Conservation (phyloP, 2,113 vertebrate species). For the Danio rerio region DNA sequence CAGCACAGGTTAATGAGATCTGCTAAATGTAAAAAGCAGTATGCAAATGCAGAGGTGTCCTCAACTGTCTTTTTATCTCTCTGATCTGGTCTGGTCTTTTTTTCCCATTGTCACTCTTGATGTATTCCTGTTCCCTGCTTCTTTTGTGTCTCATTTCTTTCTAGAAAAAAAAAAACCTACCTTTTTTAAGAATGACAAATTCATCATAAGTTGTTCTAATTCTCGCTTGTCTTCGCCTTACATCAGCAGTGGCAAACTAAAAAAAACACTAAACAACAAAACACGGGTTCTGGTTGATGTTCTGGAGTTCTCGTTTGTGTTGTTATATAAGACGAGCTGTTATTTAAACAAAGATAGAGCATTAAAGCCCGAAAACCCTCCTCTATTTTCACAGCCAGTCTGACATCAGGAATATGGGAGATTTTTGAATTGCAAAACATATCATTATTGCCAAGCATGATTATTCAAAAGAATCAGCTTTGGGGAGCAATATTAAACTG, state of each 20-base stretch:
- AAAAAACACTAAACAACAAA: slow-evolving; percentile 13
- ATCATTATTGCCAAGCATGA: slow-evolving; percentile 68
- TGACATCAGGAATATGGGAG: slow-evolving; percentile 46
- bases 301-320: not conserved
- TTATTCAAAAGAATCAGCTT: slow-evolving; percentile 63
- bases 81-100: slow-evolving; percentile 5
- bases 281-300: not conserved
- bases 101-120: not conserved
- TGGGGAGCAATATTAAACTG: slow-evolving; percentile 58
- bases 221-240: not conserved
- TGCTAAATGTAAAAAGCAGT: slow-evolving; percentile 66
- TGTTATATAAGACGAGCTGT: slow-evolving; percentile 3
- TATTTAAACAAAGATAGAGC: slow-evolving; percentile 9
- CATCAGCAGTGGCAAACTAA: not conserved
- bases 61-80: slow-evolving; percentile 30
- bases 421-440: slow-evolving; percentile 73
- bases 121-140: not conserved
- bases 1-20: slow-evolving; percentile 70
- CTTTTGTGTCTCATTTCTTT: not conserved
- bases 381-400: slow-evolving; percentile 21
- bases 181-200: not conserved
- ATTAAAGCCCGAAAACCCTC: slow-evolving; percentile 1
- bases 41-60: slow-evolving; percentile 65
- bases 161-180: too few relatives aligned
- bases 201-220: not conserved